Evolutionary conservation across 2,113 vertebrate genomes (phyloP).

Genomic region (Coracopsis vasa): DNA sequence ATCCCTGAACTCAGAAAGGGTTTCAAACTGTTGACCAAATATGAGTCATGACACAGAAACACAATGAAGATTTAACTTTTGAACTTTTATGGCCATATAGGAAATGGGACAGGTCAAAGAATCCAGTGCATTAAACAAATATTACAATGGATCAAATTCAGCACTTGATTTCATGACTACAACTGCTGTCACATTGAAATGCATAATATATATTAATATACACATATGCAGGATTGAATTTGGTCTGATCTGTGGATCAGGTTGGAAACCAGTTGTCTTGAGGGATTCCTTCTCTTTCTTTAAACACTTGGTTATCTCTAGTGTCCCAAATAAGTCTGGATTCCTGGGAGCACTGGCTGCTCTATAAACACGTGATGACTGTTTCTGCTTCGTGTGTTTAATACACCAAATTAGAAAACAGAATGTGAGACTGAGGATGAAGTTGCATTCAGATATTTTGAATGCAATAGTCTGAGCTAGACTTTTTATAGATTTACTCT

Average conservation of each 20-base stretch:
- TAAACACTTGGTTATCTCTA: neutral
- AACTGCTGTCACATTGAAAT: neutral
- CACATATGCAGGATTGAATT: neutral
- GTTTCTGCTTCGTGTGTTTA: accelerated
- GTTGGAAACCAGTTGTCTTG: neutral
- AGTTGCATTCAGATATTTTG: neutral
- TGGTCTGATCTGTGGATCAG: neutral
- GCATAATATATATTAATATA: neutral
- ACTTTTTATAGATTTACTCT: neutral
- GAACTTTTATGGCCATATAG: neutral
- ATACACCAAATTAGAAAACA: neutral
- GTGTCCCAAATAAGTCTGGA: neutral
- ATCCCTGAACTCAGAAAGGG: neutral
- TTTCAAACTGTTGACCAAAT: neutral
- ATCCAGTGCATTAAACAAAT: neutral
- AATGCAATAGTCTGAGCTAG: neutral
- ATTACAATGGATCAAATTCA: neutral
- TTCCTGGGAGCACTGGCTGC: neutral
- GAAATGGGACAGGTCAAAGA: neutral
- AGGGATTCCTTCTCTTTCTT: neutral
- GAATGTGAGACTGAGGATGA: neutral
- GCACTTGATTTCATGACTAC: neutral
- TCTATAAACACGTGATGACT: neutral
- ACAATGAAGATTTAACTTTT: neutral
- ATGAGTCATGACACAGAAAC: neutral